phyloP scores from a whole-genome alignment of 2,113 vertebrate genomes.

The Electrona antarctica region DNA sequence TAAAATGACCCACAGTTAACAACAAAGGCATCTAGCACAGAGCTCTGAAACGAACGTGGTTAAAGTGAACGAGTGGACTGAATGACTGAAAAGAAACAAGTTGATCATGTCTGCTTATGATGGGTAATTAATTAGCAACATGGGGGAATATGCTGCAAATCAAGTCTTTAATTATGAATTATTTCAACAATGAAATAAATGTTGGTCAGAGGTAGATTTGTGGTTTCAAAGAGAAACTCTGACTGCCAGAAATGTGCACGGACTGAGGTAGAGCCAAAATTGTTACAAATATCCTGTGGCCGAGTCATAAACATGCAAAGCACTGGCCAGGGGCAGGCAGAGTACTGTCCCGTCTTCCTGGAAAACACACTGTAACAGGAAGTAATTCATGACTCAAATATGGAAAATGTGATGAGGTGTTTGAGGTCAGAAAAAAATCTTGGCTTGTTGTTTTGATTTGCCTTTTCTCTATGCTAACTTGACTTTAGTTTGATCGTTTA shows the following conservation, averaged over 20 bases:
- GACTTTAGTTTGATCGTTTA: too few species aligned
- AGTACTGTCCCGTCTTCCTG: conserved; percentile 36
- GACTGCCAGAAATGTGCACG: too few species aligned
- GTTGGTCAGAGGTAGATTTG: neutral
- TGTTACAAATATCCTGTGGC: conserved; percentile 52
- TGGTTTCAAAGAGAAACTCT: too few species aligned
- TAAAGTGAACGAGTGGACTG: too few species aligned
- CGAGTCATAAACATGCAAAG: conserved; percentile 53
- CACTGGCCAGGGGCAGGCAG: conserved; percentile 58
- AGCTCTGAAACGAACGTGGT: too few species aligned
- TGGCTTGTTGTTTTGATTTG: neutral
- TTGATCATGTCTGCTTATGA: neutral
- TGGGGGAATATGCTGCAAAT: neutral
- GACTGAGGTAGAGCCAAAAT: conserved; percentile 12
- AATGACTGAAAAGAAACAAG: too few species aligned
- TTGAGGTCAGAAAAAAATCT: neutral
- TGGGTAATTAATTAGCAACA: neutral
- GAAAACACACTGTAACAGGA: conserved; percentile 49
- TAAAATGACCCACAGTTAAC: too few species aligned
- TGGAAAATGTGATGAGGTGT: conserved; percentile 18
- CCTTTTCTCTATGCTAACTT: too few species aligned
- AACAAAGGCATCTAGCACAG: too few species aligned
- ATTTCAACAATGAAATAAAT: too few species aligned
- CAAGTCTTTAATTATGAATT: neutral
- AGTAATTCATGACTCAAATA: conserved; percentile 49